Base-by-base conservation (phyloP, 1,140 invertebrate genomes). In the Oedothorax gibbosus region DNA sequence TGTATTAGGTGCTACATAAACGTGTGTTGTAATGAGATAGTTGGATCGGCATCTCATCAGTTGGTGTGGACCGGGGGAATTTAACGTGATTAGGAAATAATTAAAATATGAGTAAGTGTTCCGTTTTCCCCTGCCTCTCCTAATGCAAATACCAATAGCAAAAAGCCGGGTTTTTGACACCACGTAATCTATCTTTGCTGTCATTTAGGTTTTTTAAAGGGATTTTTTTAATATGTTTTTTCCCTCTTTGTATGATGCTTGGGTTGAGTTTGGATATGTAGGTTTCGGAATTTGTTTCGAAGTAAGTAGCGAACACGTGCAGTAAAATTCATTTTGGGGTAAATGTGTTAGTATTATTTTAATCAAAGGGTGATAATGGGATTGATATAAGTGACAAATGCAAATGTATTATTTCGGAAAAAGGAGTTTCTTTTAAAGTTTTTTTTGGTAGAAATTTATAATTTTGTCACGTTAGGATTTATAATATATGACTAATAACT, bases 81-180 rank as follows among this genome's bases (percentile, higher is more conserved):
- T 76, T 84, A 84, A 84, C 71, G 35, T 84, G 81, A 84, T 84
- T 84, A 84, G 81, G 81, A 84, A 84, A 84, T 84, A 84, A 84
- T 84, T 84, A 84, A 84, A 84, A 84, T 76, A 69, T 84, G 81
- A 82, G 81, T 84, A 84, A 84, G 35, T 69, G 68, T 62, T 64
- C 21, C 51, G 15, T 15, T 72, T 50, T 12, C n/a, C 69, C 20
- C 7, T 60, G n/a, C 21, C 35, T 15, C 15, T 57, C 78, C 60
- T 76, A 84, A 75, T 84, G 72, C 68, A 84, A 84, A 84, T 84
- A 84, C 81, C 72, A 76, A 84, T 84, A 84, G 76, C 81, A 84
- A 75, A 35, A 84, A 76, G 81, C 81, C 20, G 21, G 68, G 71
- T 84, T 84, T 75, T 76, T 53, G 62, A 54, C 57, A 53, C 53